These are phyloP conservation scores for Ommatoiulus sabulosus DNA, from an alignment of 2,888 invertebrate genomes.

Conservation along the genomic window DNA sequence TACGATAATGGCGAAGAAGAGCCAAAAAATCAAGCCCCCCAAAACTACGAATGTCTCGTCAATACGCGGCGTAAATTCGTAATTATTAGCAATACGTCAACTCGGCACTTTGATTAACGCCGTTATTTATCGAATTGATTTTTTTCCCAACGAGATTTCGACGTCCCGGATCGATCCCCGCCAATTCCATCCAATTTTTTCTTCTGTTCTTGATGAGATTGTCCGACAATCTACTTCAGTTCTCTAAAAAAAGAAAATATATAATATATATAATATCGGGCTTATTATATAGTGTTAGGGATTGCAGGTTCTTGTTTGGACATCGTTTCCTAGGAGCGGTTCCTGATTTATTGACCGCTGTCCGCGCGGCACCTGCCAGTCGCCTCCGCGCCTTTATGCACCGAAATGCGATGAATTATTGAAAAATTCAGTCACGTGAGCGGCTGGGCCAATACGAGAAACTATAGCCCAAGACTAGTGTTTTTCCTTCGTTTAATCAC, in stretches of 20 bases:
- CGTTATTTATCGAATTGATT: too few relatives aligned
- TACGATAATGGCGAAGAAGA: too few relatives aligned
- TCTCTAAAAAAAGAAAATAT: not conserved
- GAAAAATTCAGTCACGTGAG: not conserved
- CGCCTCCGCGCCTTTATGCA: not conserved
- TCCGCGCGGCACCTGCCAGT: not conserved
- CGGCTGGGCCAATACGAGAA: not conserved
- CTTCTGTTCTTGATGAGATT: not conserved
- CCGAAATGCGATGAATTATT: not conserved
- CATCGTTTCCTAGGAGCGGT: not conserved
- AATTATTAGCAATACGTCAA: too few relatives aligned
- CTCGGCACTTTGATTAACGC: too few relatives aligned
- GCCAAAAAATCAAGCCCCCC: too few relatives aligned
- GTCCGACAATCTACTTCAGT: not conserved
- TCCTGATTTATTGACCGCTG: not conserved
- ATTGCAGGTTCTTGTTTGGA: not conserved
- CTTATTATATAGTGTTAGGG: not conserved
- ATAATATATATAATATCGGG: not conserved
- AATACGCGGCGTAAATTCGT: too few relatives aligned
- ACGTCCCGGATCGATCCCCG: not conserved
- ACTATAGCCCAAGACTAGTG: not conserved
- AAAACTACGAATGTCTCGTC: too few relatives aligned
- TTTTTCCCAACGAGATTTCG: too few relatives aligned
- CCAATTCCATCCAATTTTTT: not conserved
- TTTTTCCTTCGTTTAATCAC: not conserved